phyloP scores from a whole-genome alignment of 2,797 vertebrate species.

The Eleutherodactylus coqui region DNA sequence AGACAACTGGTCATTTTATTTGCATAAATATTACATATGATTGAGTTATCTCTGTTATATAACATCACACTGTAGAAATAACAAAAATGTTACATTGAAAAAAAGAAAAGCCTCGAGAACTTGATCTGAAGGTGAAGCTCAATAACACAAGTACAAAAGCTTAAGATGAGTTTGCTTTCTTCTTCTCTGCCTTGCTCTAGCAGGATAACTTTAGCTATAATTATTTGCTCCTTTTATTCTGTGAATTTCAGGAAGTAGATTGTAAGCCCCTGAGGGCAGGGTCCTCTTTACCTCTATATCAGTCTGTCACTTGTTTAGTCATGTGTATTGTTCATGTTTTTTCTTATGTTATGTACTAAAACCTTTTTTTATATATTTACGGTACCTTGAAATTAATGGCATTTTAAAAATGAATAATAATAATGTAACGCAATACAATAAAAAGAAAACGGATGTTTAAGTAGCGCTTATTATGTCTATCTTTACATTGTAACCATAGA shows the following conservation, averaged over 20 bases:
- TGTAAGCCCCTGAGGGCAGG: too few species aligned
- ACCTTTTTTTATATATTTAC: too few species aligned
- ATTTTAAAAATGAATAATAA: too few species aligned
- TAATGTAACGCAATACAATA: too few species aligned
- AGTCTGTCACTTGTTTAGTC: too few species aligned
- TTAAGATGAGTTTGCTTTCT: background rate
- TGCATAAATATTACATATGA: constrained; percentile 30
- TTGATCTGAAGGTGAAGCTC: background rate
- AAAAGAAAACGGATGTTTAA: too few species aligned
- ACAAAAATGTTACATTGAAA: background rate
- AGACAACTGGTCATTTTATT: constrained; percentile 47
- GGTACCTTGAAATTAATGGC: too few species aligned
- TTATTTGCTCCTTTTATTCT: background rate
- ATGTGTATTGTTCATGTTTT: too few species aligned
- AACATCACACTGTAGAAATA: background rate
- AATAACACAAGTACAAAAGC: background rate
- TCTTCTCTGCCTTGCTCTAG: background rate
- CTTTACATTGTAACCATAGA: too few species aligned
- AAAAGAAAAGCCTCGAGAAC: background rate
- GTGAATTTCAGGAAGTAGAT: background rate
- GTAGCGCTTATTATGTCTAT: too few species aligned
- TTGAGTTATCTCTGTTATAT: constrained; percentile 13
- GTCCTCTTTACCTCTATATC: too few species aligned
- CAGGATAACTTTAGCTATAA: background rate
- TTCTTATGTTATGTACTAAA: too few species aligned